Conservation (phyloP, 2,888 invertebrate species). For the Trichopria drosophilae region DNA sequence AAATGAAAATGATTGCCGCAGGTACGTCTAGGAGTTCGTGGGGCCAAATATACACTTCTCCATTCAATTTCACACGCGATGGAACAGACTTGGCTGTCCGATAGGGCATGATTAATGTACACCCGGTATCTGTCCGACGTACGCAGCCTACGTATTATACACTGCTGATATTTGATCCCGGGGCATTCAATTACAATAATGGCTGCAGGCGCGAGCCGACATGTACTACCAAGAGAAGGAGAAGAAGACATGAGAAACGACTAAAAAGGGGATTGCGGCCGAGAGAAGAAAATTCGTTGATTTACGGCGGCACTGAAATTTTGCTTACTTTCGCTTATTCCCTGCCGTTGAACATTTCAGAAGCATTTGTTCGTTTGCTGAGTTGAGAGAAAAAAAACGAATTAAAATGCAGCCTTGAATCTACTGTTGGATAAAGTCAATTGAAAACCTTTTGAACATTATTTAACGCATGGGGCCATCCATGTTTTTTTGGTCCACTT, state of each 20-base stretch:
- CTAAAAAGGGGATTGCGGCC: no score
- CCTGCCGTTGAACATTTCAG: no score
- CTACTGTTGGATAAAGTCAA: no score
- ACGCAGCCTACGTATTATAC: slow-evolving; percentile 35
- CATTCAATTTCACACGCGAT: slow-evolving; percentile 46
- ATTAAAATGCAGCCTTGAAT: no score
- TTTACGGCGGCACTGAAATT: no score
- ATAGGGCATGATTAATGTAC: slow-evolving; percentile 52
- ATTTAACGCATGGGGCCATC: no score
- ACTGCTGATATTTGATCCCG: slow-evolving; percentile 47
- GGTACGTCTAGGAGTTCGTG: slow-evolving; percentile 35
- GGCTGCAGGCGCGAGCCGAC: slow-evolving; percentile 19
- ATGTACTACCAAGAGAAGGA: neutral
- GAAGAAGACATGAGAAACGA: neutral
- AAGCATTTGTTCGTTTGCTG: no score
- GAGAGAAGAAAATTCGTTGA: no score
- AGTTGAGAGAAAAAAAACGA: no score
- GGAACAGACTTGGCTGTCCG: slow-evolving; percentile 37
- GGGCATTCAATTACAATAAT: slow-evolving; percentile 52
- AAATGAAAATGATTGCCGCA: slow-evolving; percentile 45
- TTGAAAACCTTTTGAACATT: no score
- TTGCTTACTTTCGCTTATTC: no score
- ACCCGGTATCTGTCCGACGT: slow-evolving; percentile 40
- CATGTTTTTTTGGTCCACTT: no score
- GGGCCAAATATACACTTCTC: slow-evolving; percentile 42